Evolutionary conservation across 1,140 invertebrate genomes (phyloP), one percentile per base, ranked within the genome.

Genomic region (Chrysopa pallens): DNA sequence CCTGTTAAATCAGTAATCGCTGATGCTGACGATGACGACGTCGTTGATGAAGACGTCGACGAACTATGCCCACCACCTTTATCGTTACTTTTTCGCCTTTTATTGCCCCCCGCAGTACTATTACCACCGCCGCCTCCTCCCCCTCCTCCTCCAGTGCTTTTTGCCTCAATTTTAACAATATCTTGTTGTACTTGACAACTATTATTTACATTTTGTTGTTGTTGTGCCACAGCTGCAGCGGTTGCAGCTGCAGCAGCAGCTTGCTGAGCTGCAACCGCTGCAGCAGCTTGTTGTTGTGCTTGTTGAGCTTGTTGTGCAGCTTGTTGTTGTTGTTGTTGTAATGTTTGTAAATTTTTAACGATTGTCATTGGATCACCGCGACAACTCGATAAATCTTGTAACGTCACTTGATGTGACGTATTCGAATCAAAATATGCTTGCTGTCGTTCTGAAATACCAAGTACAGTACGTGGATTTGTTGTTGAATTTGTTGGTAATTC

Each of bases 301-400:
- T 44, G 50, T 45, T 37, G 52, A 31, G 14, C 49, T 47, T 8
- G 45, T 42, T 44, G 40, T 39, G 55, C 54, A 8, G 52, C 53
- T 40, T 57, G 54, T 39, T 55, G 54, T 40, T 55, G 53, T 23
- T 54, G 63, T 52, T 72, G 71, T 46, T 75, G 69, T 48, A 69
- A 60, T 28, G 61, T 68, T 59, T 78, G 77, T 42, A 79, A 61
- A 59, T 76, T 78, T 59, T 80, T 80, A 12, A 80, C 76, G 52
- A 79, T 75, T 57, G 69, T 78, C 74, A 79, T 80, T 6, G 78
- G 74, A 52, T 81, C 78, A 15, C 76, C 76, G 38, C 77, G 60
- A 58, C 76, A 79, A 52, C 76, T 75, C 29, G 71, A 78, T 15
- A 80, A 59, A 60, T 80, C 75, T 59, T 80, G 77, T 47, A 79